These are phyloP conservation scores for Onychomys leucogaster DNA, from an alignment of 2,797 vertebrate genomes.

Conservation along the genomic window DNA sequence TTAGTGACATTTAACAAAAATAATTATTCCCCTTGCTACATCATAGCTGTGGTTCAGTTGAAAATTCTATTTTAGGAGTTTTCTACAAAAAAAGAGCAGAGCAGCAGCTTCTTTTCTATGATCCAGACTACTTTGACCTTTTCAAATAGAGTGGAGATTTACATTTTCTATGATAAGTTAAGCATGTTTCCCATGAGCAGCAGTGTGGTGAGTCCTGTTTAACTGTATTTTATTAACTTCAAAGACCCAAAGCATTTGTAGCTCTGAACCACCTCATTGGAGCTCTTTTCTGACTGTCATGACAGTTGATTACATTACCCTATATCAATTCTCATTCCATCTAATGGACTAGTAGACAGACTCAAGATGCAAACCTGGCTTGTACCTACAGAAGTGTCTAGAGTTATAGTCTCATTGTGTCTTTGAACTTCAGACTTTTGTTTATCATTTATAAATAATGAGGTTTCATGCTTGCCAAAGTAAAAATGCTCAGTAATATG, in stretches of 20 bases:
- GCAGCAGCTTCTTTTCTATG: constrained; percentile 64
- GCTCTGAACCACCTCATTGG: background rate
- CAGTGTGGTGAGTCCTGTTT: background rate
- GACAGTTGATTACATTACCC: background rate
- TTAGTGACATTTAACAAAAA: constrained; percentile 78
- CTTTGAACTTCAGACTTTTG: background rate
- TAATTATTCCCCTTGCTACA: constrained; percentile 54
- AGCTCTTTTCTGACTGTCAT: background rate
- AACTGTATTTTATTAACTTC: constrained; percentile 6
- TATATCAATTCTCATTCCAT: background rate
- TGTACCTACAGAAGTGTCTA: background rate
- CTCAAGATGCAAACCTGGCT: background rate
- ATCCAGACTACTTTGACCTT: constrained; percentile 61
- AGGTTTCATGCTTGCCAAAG: background rate
- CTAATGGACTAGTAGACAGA: background rate
- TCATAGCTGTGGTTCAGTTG: constrained; percentile 40
- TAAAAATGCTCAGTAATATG: background rate
- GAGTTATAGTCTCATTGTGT: background rate
- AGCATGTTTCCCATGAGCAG: background rate
- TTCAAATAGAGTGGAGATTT: constrained; percentile 59
- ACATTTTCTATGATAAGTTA: constrained; percentile 60
- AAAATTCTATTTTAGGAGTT: constrained; percentile 76
- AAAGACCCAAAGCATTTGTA: background rate
- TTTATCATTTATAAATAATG: background rate
- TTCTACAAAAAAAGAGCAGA: constrained; percentile 58